A percentile compares a stretch with the other conserved stretches of the same genome.
Conservation (phyloP, 2,797 vertebrate genomes). For the Columba guinea region DNA sequence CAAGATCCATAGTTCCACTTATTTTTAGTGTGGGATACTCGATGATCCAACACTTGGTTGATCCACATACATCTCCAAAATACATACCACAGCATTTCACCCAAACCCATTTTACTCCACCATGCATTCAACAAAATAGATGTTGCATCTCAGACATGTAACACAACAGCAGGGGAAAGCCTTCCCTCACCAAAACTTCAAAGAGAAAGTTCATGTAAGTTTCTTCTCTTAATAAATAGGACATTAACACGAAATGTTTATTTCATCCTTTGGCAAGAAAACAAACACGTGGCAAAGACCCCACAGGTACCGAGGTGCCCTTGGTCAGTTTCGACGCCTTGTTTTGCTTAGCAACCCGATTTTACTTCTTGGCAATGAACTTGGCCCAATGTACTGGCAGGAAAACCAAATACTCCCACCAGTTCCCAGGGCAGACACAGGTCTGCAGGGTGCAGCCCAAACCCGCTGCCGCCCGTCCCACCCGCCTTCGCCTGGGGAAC, state of each 20-base stretch:
- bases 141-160: rapidly evolving
- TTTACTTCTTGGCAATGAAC: not conserved
- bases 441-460: rapidly evolving
- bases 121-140: rapidly evolving
- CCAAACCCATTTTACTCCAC: not conserved
- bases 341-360: rapidly evolving
- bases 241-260: not conserved
- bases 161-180: rapidly evolving
- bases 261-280: not conserved
- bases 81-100: rapidly evolving
- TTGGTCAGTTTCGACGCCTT: not conserved
- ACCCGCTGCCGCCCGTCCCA: not conserved
- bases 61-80: not conserved
- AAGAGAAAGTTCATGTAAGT: not conserved
- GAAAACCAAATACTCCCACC: rapidly evolving
- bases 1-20: rapidly evolving
- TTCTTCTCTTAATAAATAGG: not conserved
- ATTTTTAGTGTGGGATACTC: not conserved
- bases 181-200: rapidly evolving
- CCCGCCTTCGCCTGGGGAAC: not conserved
- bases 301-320: not conserved
- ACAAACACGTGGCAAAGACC: not conserved
- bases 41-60: not conserved
- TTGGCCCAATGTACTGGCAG: rapidly evolving
- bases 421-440: rapidly evolving